Conservation (phyloP, 2,113 vertebrate species). For the Catharus minimus region DNA sequence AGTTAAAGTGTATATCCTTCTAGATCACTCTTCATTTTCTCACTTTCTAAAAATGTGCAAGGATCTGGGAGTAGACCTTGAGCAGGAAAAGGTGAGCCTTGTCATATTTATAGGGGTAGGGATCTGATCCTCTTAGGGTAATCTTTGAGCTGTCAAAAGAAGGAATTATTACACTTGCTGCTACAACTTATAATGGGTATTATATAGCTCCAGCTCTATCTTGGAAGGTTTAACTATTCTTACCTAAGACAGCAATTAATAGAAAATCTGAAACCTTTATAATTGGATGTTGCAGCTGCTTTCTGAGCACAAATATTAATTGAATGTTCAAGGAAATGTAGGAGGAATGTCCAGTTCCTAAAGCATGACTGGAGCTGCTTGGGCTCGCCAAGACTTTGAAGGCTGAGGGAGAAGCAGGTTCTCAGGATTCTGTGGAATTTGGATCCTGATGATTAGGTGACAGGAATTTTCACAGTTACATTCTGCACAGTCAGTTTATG, state of each 20-base stretch:
- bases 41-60: slow-evolving; percentile 92
- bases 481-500: not conserved
- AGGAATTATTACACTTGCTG: not conserved
- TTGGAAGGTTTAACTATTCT: not conserved
- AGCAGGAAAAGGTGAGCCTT: slow-evolving; percentile 83
- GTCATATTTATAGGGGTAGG: not conserved
- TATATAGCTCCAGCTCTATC: not conserved
- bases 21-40: slow-evolving; percentile 82
- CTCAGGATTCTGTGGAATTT: not conserved
- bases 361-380: not conserved
- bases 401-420: not conserved
- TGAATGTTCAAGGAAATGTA: not conserved
- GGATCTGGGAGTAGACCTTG: slow-evolving; percentile 80
- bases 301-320: not conserved
- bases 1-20: slow-evolving; percentile 90
- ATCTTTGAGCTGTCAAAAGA: not conserved
- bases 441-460: not conserved
- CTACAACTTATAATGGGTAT: not conserved
- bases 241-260: not conserved
- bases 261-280: not conserved
- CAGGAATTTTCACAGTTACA: not conserved
- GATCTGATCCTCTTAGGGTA: not conserved
- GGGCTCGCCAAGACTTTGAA: fast-evolving
- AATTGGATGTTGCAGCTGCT: not conserved
- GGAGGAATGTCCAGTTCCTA: not conserved